These are phyloP conservation scores for Heliconius himera DNA, from an alignment of 1,140 invertebrate species.

Conservation along the genomic window DNA sequence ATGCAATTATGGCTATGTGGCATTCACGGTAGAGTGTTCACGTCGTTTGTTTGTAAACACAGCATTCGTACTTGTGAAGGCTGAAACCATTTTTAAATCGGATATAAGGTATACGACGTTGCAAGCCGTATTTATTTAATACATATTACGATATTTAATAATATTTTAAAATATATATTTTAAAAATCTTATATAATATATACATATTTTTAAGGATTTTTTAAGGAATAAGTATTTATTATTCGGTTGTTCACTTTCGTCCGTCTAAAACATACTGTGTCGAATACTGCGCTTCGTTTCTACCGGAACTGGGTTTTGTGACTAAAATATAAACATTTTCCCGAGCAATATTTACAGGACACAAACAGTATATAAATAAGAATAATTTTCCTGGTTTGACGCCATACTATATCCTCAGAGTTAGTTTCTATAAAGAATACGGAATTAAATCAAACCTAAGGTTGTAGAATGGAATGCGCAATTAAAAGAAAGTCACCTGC, in stretches of 20 bases:
- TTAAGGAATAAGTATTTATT: neutral
- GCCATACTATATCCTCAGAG: neutral
- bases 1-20: slow-evolving; percentile 46
- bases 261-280: neutral
- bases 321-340: neutral
- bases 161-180: neutral
- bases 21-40: slow-evolving; percentile 48
- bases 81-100: slow-evolving; percentile 27
- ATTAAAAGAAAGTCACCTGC: slow-evolving; percentile 54
- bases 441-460: slow-evolving; percentile 21
- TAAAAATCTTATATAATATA: too few species aligned
- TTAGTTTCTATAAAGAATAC: neutral
- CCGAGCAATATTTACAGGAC: neutral
- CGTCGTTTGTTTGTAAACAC: slow-evolving; percentile 69
- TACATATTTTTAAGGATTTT: neutral
- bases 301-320: neutral
- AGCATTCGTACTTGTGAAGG: slow-evolving; percentile 48
- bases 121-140: neutral
- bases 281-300: neutral
- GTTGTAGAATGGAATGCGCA: slow-evolving; percentile 30
- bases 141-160: neutral
- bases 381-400: neutral
- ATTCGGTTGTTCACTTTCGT: neutral
- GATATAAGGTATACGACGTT: neutral
- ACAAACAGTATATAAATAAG: neutral